Conservation (phyloP, 2,888 invertebrate genomes). For the Ethmia dodecea region DNA sequence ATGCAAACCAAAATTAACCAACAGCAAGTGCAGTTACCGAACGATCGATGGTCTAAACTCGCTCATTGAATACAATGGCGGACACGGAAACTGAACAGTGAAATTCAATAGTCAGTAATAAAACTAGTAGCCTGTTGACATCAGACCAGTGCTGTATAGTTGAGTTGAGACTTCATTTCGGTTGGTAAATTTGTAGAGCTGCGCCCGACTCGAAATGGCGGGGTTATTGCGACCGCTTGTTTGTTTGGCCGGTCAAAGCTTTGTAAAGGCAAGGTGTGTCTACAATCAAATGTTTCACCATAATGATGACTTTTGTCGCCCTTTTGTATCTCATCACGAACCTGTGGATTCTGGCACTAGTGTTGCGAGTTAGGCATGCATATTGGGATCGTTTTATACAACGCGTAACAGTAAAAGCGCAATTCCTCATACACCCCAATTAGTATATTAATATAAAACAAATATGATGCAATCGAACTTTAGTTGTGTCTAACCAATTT, state of each 20-base stretch:
- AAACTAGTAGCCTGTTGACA: conserved; percentile 64
- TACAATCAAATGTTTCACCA: conserved; percentile 54
- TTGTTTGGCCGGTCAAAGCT: conserved; percentile 63
- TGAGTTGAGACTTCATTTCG: conserved; percentile 64
- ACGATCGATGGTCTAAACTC: too few species aligned
- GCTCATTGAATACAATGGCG: conserved; percentile 3
- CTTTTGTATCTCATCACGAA: background rate
- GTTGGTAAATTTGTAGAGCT: conserved; percentile 69
- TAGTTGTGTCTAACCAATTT: too few species aligned
- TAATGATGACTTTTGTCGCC: conserved; percentile 21
- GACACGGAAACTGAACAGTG: conserved; percentile 44
- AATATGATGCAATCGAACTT: too few species aligned
- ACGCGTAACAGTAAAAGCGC: too few species aligned
- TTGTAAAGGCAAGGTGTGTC: conserved; percentile 55
- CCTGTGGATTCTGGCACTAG: too few species aligned
- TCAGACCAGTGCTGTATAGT: conserved; percentile 47
- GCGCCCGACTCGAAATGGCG: conserved; percentile 60
- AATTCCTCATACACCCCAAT: too few species aligned
- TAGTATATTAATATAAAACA: too few species aligned
- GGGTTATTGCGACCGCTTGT: conserved; percentile 68
- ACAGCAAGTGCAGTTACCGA: too few species aligned
- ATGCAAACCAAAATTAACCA: too few species aligned
- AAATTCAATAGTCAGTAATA: conserved; percentile 67
- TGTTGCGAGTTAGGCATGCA: too few species aligned
- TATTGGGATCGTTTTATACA: too few species aligned